phyloP scores from a whole-genome alignment of 2,113 vertebrate species.

The Scolopax mira region DNA sequence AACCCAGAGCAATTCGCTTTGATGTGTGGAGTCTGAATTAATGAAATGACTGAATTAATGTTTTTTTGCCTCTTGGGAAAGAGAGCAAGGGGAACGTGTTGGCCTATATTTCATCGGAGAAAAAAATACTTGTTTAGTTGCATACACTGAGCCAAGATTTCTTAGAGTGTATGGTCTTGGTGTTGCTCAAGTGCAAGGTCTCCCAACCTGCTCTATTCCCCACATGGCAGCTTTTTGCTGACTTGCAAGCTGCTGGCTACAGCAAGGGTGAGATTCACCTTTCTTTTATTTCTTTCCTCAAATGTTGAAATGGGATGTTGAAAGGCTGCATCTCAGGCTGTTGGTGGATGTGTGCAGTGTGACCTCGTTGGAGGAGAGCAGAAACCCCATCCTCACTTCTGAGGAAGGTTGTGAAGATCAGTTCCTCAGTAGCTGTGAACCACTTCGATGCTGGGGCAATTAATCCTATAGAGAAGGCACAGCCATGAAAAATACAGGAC shows the following conservation, averaged over 20 bases:
- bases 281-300: background rate
- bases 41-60: conserved; percentile 59
- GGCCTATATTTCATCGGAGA: conserved; percentile 48
- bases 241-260: background rate
- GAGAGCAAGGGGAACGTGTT: background rate
- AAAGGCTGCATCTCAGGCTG: background rate
- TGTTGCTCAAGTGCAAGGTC: background rate
- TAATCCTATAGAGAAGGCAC: background rate
- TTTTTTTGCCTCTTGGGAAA: conserved; percentile 35
- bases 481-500: rapidly evolving
- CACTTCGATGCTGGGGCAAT: background rate
- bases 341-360: background rate
- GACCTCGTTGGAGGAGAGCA: background rate
- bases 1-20: conserved; percentile 53
- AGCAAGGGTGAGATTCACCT: background rate
- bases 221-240: background rate
- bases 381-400: background rate
- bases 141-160: background rate
- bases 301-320: background rate
- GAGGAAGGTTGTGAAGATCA: background rate
- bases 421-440: background rate
- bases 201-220: background rate
- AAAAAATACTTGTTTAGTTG: background rate
- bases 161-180: background rate
- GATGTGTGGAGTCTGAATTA: conserved; percentile 61